Base-by-base conservation (phyloP, 1,140 invertebrate species). In the Ceratina calcarata region DNA sequence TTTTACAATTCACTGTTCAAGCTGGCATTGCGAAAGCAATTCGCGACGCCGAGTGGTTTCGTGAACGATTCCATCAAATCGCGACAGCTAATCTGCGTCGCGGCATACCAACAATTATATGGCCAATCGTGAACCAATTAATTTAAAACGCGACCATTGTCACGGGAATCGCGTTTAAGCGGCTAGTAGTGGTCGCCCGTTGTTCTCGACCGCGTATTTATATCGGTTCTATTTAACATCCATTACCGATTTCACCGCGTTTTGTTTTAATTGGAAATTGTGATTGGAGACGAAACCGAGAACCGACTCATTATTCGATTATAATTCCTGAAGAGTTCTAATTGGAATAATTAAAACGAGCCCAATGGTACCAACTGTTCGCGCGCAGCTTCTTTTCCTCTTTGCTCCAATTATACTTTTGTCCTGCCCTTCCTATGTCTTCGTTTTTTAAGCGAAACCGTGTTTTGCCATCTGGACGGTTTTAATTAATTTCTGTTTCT, bases 131-230 rank as follows among this genome's bases (percentile, higher is more conserved):
- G 20, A 49, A 64, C 49, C 49, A 72, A 71, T 78, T 78, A 78
- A 78, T 78, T 78, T 78, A 72, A 55, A 78, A 72, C 60, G 7
- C 4, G 24, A 15, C 27, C 32, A 78, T 78, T 77, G 65, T 69
- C 66, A 15, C 66, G 22, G 57, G 45, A 67, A 32, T 69, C 37
- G 37, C 57, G 68, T 57, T 76, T 32, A 32, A 51, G 13, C 27
- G 72, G 8, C 15, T n/a, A n/a, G 3, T 27, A 12, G 3, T n/a
- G 22, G 60, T 20, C 20, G 22, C 70, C 22, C 24, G 58, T 57
- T 67, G 20, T 66, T 15, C 12, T 37, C 45, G 13, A 37, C 45
- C 13, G 7, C 10, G 32, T 49, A 62, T 77, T 62, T 78, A 78
- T 72, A 49, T 53, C 58, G 24, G 37, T 64, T 71, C 45, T 69